Evolutionary conservation across 2,797 vertebrate species (phyloP).

Genomic region (Nothura maculosa): DNA sequence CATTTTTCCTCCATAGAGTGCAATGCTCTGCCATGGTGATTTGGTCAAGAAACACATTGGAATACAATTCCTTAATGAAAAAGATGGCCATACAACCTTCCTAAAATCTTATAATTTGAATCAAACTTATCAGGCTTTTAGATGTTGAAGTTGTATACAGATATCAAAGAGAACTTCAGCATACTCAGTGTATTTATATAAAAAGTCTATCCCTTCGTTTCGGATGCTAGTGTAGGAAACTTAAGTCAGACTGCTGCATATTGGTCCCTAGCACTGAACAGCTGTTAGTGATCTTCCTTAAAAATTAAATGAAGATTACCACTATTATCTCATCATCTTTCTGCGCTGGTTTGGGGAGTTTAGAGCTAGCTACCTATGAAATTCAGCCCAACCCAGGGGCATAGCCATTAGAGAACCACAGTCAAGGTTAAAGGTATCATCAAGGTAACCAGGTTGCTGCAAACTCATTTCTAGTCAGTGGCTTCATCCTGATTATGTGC

Average conservation of each 20-base stretch:
- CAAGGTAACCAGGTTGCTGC: neutral
- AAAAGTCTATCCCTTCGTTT: neutral
- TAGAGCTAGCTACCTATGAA: neutral
- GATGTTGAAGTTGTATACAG: neutral
- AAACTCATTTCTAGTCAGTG: neutral
- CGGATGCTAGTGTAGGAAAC: neutral
- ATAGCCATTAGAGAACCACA: neutral
- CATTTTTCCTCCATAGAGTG: neutral
- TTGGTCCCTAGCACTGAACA: neutral
- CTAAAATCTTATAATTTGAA: neutral
- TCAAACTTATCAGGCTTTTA: neutral
- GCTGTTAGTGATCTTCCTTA: neutral
- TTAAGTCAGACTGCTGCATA: neutral
- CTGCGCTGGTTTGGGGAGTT: neutral
- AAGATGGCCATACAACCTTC: neutral
- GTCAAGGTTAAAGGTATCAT: neutral
- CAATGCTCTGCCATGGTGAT: neutral
- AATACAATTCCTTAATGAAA: neutral
- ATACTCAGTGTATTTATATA: neutral
- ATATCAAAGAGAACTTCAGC: neutral
- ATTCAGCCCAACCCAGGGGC: neutral
- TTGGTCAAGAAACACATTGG: neutral
- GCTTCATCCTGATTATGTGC: neutral
- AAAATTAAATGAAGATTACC: neutral
- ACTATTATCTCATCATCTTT: neutral